phyloP scores from a whole-genome alignment of 2,797 vertebrate genomes.

The Tarsius wallacei region DNA sequence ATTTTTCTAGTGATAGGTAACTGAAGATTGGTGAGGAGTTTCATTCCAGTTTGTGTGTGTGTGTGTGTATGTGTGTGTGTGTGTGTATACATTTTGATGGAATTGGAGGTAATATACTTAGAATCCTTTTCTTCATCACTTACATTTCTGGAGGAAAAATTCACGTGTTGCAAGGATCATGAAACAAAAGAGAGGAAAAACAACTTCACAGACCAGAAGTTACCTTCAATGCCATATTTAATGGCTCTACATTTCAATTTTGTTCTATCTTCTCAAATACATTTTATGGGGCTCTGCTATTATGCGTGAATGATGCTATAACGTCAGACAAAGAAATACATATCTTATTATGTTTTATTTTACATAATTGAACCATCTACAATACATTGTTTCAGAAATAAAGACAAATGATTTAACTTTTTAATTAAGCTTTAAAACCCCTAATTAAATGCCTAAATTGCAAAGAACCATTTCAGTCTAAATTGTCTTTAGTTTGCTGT shows the following conservation, averaged over 20 bases:
- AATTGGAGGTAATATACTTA: constrained; percentile 28
- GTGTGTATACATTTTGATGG: not conserved
- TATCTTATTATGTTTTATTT: constrained; percentile 86
- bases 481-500: constrained; percentile 88
- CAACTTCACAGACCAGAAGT: constrained; percentile 82
- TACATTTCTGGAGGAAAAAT: constrained; percentile 65
- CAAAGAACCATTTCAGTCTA: constrained; percentile 88
- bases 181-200: constrained; percentile 80
- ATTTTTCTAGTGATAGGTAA: not conserved
- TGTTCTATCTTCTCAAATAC: constrained; percentile 76
- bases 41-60: not conserved
- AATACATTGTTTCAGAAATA: constrained; percentile 83
- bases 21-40: constrained; percentile 7
- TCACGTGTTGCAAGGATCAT: constrained; percentile 69
- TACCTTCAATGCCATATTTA: constrained; percentile 82
- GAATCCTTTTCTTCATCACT: constrained; percentile 59
- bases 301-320: constrained; percentile 82
- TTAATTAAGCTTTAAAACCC: constrained; percentile 92
- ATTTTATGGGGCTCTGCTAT: constrained; percentile 84
- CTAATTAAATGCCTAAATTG: constrained; percentile 92
- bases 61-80: not conserved
- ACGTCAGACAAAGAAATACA: constrained; percentile 85
- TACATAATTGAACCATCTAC: constrained; percentile 86
- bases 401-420: constrained; percentile 92
- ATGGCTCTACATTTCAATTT: constrained; percentile 88